Base-by-base conservation (phyloP, 2,888 invertebrate species). In the Dynastes grantii region DNA sequence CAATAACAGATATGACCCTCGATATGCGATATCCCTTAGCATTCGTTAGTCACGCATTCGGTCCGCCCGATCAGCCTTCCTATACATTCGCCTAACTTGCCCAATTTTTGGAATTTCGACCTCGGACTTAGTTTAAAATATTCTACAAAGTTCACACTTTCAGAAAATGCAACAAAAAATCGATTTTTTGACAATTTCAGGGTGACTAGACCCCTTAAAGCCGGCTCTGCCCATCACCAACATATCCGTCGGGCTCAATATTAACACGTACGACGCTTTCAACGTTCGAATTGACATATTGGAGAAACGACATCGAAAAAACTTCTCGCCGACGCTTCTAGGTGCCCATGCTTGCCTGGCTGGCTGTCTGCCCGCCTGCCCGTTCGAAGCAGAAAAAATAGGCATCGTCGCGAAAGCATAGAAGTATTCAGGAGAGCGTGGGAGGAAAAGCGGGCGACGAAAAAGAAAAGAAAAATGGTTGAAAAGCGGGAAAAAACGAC, bases 401-500 rank as follows among this genome's bases (percentile, higher is more conserved):
- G 40, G 32, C 55, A 32, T n/a, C 16, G 65, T n/a, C 51, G 51
- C 22, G 37, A 29, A 49, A 53, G 51, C 9, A 37, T 37, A 51
- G 51, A 51, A 49, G 68, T 2, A 68, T 51, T 68, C 29, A 51
- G 27, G 51, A 29, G 32, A 27, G 32, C 1, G 27, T 16, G 16
- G 49, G 45, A 13, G 55, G 8, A 58, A 5, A 5, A 22, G 53
- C 29, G 29, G 13, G 51, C 29, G 4, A 53, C 29, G 53, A 53
- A 73, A 58, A 58, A 40, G 51, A 51, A 51, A 68, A 68, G 53
- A 68, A 68, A 68, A 73, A 73, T 58, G 58, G 58, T 37, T 61
- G 58, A 73, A 73, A 73, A 73, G 73, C 40, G 73, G 73, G 73
- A 58, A 73, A 65, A 73, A 73, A 73, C 63, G 78, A 71, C 64